Conservation (phyloP, 1,140 invertebrate genomes). For the Mizuhopecten yessoensis region DNA sequence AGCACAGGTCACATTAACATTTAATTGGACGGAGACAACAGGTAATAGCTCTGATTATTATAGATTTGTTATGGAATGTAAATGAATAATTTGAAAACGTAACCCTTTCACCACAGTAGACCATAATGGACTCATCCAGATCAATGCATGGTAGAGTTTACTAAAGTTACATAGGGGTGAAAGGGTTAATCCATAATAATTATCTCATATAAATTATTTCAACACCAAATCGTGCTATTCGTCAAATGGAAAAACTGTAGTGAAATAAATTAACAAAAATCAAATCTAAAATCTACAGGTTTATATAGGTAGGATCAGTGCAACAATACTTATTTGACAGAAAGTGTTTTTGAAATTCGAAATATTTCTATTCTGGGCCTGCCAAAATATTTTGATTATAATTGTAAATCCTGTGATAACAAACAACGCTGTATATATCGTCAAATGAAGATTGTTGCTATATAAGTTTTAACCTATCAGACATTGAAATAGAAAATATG, state of each 20-base stretch:
- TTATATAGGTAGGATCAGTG: not conserved
- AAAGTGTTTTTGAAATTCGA: not conserved
- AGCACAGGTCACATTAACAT: not conserved
- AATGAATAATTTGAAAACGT: not conserved
- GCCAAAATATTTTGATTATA: constrained; percentile 7
- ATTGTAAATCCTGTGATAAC: not conserved
- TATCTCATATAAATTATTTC: not conserved
- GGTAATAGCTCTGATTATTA: not conserved
- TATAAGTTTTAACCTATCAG: not conserved
- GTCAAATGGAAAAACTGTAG: not conserved
- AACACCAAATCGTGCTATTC: not conserved
- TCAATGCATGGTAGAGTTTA: no score
- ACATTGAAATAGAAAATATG: not conserved
- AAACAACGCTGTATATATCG: not conserved
- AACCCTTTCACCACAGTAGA: no score
- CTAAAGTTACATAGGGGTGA: no score
- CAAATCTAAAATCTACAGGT: not conserved
- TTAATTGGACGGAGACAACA: not conserved
- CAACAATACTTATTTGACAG: not conserved
- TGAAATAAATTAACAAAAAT: constrained; percentile 6
- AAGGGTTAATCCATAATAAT: not conserved
- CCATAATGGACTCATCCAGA: no score
- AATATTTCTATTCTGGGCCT: not conserved
- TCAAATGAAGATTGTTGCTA: not conserved
- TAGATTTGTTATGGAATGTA: not conserved